Base-by-base conservation (phyloP, 2,113 vertebrate species). In the Fulica atra region DNA sequence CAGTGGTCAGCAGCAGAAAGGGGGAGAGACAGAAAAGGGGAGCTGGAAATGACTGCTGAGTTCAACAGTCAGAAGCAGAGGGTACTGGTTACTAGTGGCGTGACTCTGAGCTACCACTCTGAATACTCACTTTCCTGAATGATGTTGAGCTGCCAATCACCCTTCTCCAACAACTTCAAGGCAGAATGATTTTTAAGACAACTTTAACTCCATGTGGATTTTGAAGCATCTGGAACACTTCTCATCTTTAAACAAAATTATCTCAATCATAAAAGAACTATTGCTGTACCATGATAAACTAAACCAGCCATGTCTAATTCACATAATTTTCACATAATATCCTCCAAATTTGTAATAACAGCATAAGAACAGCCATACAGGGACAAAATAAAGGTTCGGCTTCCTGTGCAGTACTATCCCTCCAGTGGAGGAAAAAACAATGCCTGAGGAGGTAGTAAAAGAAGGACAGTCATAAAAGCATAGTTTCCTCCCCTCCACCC, bases 51-150 rank as follows among this genome's bases (percentile, higher is more conserved):
- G 31, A 50, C 24, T 74, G 54, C 26, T 1, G 2, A 48, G 9
- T 23, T 74, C 33, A 69, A 26, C 3, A 51, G 70, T 13, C 25
- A 82, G 46, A 59, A 79, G 33, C 26, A 35, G 24, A 54, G 25
- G 18, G 7, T 7, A 6, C 26, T 33, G 29, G 7, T n/a, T 76
- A 6, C 15, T 42, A 15, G 11, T 59, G 28, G 4, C 18, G 50
- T 0, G 0, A 6, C 10, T n/a, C 44, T 44, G 12, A 68, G 20
- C n/a, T 66, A 38, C 16, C 15, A 14, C 35, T 21, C 28, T 36
- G 63, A 76, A 64, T 24, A 24, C 24, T 63, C 28, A 17, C 36
- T 61, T 35, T 70, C 20, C 10, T 40, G 3, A 79, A 33, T 10
- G 31, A 50, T 19, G 10, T 16, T 59, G 42, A 72, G 21, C 46